A percentile compares a stretch with the other conserved stretches of the same genome.
Evolutionary conservation across 2,113 vertebrate genomes (phyloP).

Genomic region (Myanophis thanlyinensis): DNA sequence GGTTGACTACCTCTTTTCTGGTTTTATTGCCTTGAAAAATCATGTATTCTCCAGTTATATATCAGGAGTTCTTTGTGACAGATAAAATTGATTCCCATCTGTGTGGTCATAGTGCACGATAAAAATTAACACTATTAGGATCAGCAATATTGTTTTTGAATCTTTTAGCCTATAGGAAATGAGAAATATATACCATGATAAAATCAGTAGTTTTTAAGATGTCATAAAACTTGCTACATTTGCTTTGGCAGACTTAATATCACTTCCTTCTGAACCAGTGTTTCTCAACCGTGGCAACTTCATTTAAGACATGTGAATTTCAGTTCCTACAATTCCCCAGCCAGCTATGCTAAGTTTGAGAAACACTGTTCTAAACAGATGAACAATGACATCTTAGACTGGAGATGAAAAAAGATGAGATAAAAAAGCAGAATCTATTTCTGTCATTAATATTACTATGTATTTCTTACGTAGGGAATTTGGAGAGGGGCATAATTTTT

Average conservation of each 20-base stretch:
- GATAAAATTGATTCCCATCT: background rate
- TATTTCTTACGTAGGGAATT: background rate
- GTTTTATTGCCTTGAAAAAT: background rate
- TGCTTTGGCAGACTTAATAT: background rate
- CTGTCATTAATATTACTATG: background rate
- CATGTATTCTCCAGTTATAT: background rate
- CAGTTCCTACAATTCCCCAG: background rate
- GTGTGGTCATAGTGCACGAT: background rate
- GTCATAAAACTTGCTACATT: background rate
- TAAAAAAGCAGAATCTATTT: background rate
- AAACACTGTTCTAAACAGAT: background rate
- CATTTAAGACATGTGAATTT: background rate
- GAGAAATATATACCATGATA: background rate
- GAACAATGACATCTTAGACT: background rate
- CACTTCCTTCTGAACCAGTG: background rate
- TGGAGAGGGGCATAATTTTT: background rate
- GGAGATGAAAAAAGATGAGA: background rate
- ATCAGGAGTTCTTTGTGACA: background rate
- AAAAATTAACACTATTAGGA: background rate
- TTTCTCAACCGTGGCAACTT: background rate
- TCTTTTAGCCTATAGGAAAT: background rate
- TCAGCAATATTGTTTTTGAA: background rate
- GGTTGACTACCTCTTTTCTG: background rate
- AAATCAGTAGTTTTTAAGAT: background rate
- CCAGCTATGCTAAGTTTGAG: background rate